Evolutionary conservation across 2,797 vertebrate genomes (phyloP).

Genomic region (Podargus strigoides): DNA sequence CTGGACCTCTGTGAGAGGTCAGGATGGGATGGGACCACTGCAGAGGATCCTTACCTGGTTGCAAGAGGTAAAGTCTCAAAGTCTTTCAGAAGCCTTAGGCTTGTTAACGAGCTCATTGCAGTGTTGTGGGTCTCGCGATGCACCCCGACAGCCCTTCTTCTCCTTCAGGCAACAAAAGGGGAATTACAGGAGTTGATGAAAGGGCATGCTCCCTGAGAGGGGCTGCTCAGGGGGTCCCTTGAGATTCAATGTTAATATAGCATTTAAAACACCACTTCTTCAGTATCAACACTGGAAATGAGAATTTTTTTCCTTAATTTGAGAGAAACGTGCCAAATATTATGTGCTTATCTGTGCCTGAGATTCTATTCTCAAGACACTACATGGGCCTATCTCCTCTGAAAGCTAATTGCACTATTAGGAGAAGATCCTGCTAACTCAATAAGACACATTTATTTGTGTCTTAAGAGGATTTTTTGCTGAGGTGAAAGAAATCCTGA

Average conservation of each 20-base stretch:
- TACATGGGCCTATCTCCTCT: not conserved
- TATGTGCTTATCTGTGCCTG: not conserved
- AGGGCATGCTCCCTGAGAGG: not conserved
- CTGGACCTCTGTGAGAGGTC: not conserved
- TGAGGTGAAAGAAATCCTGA: not conserved
- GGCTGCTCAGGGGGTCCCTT: not conserved
- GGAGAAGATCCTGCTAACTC: not conserved
- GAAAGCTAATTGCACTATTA: slow-evolving; percentile 5
- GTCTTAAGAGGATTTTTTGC: not conserved
- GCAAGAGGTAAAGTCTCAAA: not conserved
- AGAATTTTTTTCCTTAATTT: slow-evolving; percentile 15
- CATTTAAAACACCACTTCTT: not conserved
- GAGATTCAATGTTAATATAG: not conserved
- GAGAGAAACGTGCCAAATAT: not conserved
- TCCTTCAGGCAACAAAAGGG: not conserved
- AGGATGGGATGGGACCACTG: not conserved
- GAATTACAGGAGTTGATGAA: not conserved
- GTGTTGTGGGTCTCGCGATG: not conserved
- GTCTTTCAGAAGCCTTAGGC: not conserved
- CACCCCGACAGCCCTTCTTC: fast-evolving
- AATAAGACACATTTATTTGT: slow-evolving; percentile 1
- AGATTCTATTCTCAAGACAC: not conserved
- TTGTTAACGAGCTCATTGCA: not conserved
- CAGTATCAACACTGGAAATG: not conserved
- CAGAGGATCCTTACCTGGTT: not conserved